A percentile compares a stretch with the other conserved stretches of the same genome.
Evolutionary conservation across 2,113 vertebrate genomes (phyloP).

Genomic region (Rousettus leschenaultii): DNA sequence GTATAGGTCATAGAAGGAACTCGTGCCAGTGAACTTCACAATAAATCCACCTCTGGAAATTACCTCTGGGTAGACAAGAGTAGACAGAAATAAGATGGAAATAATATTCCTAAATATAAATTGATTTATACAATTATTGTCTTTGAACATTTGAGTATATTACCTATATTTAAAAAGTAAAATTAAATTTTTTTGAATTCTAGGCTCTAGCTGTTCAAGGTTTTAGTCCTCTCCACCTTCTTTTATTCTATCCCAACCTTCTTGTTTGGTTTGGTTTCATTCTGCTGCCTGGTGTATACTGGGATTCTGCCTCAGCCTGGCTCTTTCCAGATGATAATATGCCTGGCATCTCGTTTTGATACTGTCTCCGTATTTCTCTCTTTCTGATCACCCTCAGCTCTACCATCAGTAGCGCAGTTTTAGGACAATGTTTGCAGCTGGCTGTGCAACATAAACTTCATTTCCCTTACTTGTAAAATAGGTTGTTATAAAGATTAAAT

Average conservation of each 20-base stretch:
- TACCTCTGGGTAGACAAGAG: not conserved
- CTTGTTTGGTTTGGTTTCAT: not conserved
- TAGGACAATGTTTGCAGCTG: not conserved
- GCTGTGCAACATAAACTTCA: not conserved
- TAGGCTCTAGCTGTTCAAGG: not conserved
- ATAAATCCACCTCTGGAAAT: not conserved
- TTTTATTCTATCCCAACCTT: not conserved
- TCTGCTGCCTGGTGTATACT: not conserved
- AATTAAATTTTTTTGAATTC: not conserved
- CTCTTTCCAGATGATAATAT: not conserved
- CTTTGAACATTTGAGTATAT: not conserved
- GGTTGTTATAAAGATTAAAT: not conserved
- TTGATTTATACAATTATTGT: not conserved
- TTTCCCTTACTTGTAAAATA: conserved; percentile 20
- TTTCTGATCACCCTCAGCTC: not conserved
- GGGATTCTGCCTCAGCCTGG: not conserved
- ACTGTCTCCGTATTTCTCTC: not conserved
- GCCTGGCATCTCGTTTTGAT: not conserved
- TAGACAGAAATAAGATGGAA: not conserved
- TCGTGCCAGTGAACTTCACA: not conserved
- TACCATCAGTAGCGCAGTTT: not conserved
- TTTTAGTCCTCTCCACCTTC: not conserved
- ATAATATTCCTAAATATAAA: not conserved
- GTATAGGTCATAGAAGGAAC: not conserved
- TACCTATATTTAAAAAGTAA: conserved; percentile 26